These are phyloP conservation scores for Piezodorus guildinii DNA, from an alignment of 1,140 invertebrate species.

Conservation along the genomic window DNA sequence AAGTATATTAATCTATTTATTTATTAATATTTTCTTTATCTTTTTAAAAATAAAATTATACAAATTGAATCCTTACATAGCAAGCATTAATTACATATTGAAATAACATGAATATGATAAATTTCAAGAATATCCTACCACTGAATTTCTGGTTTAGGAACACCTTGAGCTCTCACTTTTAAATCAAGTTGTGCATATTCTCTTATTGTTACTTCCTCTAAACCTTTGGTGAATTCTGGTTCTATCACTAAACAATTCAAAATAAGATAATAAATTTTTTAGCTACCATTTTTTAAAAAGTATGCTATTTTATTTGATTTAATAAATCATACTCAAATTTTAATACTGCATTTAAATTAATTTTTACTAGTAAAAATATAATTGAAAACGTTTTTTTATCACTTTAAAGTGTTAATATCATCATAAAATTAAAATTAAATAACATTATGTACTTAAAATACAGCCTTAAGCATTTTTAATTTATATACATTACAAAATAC, in stretches of 20 bases:
- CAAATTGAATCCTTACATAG: background rate
- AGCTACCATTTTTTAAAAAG: no score
- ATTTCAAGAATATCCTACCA: slow-evolving; percentile 40
- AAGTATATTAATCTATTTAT: no score
- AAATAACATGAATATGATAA: background rate
- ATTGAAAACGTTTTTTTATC: no score
- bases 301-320: no score
- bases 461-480: background rate
- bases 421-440: background rate
- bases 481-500: no score
- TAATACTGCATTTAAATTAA: no score
- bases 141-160: slow-evolving; percentile 60
- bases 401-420: no score
- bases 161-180: slow-evolving; percentile 57
- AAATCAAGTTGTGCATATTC: slow-evolving; percentile 54
- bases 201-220: slow-evolving; percentile 53
- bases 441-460: background rate
- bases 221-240: slow-evolving; percentile 57
- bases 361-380: no score
- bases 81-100: background rate
- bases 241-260: slow-evolving; percentile 48
- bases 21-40: no score
- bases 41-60: no score
- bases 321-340: no score
- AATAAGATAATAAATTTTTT: no score